A percentile compares a stretch with the other conserved stretches of the same genome.
These are phyloP conservation scores for Meiosimyza platycephala DNA, from an alignment of 2,888 invertebrate species.

Conservation along the genomic window DNA sequence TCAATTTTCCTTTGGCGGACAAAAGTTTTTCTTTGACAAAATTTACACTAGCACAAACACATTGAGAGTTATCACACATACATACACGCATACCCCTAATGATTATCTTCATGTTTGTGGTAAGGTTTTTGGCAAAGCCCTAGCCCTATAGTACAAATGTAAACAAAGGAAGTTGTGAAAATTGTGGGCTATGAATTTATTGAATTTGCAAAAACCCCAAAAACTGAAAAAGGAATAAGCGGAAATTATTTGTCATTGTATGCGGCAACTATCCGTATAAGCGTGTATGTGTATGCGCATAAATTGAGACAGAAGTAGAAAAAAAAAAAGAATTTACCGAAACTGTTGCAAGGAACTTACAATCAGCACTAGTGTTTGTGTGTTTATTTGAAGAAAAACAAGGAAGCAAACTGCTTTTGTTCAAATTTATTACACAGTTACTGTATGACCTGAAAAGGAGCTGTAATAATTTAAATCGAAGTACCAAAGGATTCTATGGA, in stretches of 20 bases:
- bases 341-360: conserved; percentile 25
- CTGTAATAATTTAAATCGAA: too few species aligned
- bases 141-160: conserved; percentile 11
- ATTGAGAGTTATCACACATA: conserved; percentile 9
- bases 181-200: conserved; percentile 32
- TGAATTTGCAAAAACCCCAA: conserved; percentile 20
- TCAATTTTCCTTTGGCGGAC: not conserved
- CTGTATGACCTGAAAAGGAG: too few species aligned
- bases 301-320: conserved; percentile 1
- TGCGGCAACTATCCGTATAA: conserved; percentile 17
- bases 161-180: conserved; percentile 27
- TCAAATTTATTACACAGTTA: conserved; percentile 22
- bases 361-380: conserved; percentile 7
- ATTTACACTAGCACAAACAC: conserved; percentile 6
- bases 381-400: not conserved
- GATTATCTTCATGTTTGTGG: conserved; percentile 27
- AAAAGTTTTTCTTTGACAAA: not conserved
- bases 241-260: conserved; percentile 32
- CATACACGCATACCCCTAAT: conserved; percentile 1
- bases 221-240: conserved; percentile 2
- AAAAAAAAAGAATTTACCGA: conserved; percentile 22
- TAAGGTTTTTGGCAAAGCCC: conserved; percentile 23
- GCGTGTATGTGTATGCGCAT: conserved; percentile 12
- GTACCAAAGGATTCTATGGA: too few species aligned
- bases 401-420: conserved; percentile 16